These are phyloP conservation scores for Datnioides undecimradiatus DNA, from an alignment of 2,113 vertebrate species.

Conservation along the genomic window DNA sequence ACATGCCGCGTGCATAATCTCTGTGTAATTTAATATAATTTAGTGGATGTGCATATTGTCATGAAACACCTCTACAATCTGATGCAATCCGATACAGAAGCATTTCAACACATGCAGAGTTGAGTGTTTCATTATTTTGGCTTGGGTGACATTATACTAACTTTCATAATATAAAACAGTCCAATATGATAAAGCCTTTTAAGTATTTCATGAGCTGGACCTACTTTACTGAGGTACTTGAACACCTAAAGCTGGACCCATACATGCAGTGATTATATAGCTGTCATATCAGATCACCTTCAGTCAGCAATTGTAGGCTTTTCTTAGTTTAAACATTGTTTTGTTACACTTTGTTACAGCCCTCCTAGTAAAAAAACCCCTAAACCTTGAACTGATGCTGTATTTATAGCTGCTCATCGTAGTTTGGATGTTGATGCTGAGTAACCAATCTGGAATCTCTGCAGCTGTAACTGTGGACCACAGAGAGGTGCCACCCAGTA, in stretches of 20 bases:
- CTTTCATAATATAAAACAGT: not conserved
- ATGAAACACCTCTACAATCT: constrained; percentile 5
- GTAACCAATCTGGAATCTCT: constrained; percentile 50
- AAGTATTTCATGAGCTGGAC: not conserved
- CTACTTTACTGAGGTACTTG: not conserved
- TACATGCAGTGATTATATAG: not conserved
- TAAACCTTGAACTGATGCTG: not conserved
- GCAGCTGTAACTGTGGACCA: constrained; percentile 52
- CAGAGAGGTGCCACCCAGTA: constrained; percentile 75
- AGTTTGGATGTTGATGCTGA: constrained; percentile 34
- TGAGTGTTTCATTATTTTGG: not conserved
- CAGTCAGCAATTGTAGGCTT: not conserved
- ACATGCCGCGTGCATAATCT: constrained; percentile 23
- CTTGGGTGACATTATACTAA: not conserved
- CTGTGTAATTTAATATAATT: constrained; percentile 35
- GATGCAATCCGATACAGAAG: not conserved
- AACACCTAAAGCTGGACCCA: not conserved
- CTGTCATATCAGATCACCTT: not conserved
- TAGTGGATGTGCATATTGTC: constrained; percentile 3
- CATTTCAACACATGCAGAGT: not conserved
- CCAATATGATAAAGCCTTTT: not conserved
- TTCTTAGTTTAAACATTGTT: not conserved
- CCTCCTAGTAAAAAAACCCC: not conserved
- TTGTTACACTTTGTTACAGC: not conserved
- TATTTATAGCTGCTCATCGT: constrained; percentile 38